phyloP scores from a whole-genome alignment of 1,140 invertebrate species.

The Leptopilina clavipes region DNA sequence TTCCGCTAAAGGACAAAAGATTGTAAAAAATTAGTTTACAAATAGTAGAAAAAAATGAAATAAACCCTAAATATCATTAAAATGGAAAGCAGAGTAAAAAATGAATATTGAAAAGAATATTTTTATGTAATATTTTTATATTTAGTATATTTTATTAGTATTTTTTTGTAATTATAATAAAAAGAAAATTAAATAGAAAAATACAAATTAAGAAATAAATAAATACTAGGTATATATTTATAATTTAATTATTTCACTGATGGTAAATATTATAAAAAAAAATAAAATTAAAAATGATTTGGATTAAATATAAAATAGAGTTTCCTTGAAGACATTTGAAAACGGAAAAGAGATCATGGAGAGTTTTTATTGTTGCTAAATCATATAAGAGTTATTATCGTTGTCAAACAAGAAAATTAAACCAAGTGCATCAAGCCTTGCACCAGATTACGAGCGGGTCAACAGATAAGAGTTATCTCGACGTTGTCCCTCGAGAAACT shows the following conservation, averaged over 20 bases:
- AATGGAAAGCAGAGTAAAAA: no score
- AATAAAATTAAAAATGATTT: neutral
- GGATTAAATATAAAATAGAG: neutral
- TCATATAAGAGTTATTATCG: conserved; percentile 10
- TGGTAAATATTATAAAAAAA: neutral
- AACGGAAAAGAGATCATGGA: conserved; percentile 12
- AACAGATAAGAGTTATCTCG: conserved; percentile 28
- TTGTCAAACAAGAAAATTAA: conserved; percentile 33
- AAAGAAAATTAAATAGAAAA: no score
- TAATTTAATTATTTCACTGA: no score
- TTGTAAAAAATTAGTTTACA: neutral
- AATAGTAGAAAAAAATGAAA: no score
- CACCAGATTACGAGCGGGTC: conserved; percentile 30
- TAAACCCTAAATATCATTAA: no score
- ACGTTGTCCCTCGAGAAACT: conserved; percentile 29
- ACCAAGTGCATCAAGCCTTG: conserved; percentile 31
- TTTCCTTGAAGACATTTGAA: conserved; percentile 1
- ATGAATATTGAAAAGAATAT: no score
- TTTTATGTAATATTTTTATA: no score
- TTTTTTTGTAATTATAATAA: no score
- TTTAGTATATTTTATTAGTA: no score
- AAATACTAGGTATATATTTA: no score
- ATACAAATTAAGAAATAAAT: no score
- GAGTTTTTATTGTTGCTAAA: conserved; percentile 23
- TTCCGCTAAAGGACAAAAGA: neutral